Base-by-base conservation (phyloP, 2,113 vertebrate genomes). In the Ciconia boyciana region DNA sequence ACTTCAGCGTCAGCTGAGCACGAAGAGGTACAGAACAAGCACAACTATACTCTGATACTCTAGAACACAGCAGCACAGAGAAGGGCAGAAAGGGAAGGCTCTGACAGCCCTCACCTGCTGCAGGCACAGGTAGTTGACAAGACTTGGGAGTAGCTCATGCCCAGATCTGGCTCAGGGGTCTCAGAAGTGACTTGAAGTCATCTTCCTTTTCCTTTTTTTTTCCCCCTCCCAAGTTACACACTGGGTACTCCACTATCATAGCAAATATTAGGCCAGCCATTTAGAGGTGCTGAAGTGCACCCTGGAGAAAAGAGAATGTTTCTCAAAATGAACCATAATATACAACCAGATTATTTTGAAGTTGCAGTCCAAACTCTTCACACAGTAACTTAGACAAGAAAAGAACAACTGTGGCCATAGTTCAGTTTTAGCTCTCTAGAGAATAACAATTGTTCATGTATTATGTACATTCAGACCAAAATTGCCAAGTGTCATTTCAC, bases 41-140 rank as follows among this genome's bases (percentile, higher is more conserved):
- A 7, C 13, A 74, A 24, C 26, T 48, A 34, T 55, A 72, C 43
- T 44, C 51, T 68, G 36, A 61, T 24, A 29, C 41, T 58, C n/a
- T 13, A 58, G 28, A 70, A 68, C 20, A 71, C 28, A 88, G 36
- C 31, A 87, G 69, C 48, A 78, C 32, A 88, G 25, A 60, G 14
- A 44, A 82, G 31, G 19, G 16, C 41, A 94, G 81, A 49, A 68
- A 44, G n/a, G 19, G 21, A 64, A 54, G 57, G 49, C 46, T 92
- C 74, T 82, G 44, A 68, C 25, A 84, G 49, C 48, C 44, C 19
- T 61, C 43, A 34, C 29, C 41, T 76, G 9, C 84, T 78, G 39
- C 83, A 77, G 41, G 24, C 29, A 79, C 0, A 0, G 9, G 22
- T 17, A 81, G n/a, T 0, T 81, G 43, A 80, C 29, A 93, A 54